Percentiles rank a stretch among this genome's conserved stretches.
Conservation (phyloP, 1,140 invertebrate genomes). For the Hestina assimilis region DNA sequence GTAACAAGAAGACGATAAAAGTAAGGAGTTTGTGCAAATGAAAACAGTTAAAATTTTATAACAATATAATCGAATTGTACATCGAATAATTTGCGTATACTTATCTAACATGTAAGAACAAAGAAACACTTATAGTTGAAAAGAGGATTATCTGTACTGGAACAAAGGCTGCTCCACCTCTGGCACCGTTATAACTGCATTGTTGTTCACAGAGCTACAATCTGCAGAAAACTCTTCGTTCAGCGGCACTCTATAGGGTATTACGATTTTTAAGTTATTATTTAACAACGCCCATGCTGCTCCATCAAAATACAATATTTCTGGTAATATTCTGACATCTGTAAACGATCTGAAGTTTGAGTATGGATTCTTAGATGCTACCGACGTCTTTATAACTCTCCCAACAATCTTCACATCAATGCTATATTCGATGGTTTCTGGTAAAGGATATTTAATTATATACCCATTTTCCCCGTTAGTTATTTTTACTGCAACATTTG, state of each 20-base stretch:
- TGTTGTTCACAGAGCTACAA: slow-evolving; percentile 12
- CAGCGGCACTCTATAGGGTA: slow-evolving; percentile 8
- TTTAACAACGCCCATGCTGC: background rate
- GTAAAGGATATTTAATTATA: background rate
- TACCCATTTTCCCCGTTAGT: background rate
- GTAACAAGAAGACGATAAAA: too few relatives aligned
- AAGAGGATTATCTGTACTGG: background rate
- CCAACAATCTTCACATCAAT: background rate
- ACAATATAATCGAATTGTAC: too few relatives aligned
- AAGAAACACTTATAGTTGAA: background rate
- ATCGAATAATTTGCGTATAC: background rate
- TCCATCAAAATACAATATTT: background rate
- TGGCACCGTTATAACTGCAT: slow-evolving; percentile 13
- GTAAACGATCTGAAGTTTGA: background rate
- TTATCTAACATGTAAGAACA: background rate
- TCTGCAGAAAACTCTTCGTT: background rate
- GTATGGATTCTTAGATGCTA: background rate
- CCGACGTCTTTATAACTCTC: background rate
- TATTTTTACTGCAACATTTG: background rate
- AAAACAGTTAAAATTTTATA: too few relatives aligned
- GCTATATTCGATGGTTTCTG: background rate
- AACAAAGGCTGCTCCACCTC: background rate
- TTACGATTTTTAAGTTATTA: background rate
- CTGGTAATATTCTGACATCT: background rate
- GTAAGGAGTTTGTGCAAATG: too few relatives aligned